Conservation (phyloP, 2,888 invertebrate species). For the Achlya flavicornis region DNA sequence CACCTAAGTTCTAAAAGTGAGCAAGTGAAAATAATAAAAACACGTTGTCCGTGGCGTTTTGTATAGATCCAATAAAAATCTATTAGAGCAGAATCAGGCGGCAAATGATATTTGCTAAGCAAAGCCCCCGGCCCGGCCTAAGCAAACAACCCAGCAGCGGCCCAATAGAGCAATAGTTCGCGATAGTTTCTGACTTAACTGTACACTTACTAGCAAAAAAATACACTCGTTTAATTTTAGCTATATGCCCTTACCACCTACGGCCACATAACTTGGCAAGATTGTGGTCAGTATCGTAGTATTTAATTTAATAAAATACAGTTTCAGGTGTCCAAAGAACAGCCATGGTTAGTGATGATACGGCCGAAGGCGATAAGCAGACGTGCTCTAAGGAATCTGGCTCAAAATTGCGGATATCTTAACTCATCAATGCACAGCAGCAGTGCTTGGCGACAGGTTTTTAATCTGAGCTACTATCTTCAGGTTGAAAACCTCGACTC, state of each 20-base stretch:
- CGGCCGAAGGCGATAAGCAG: no score
- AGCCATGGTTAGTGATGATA: no score
- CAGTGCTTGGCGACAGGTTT: no score
- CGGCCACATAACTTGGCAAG: no score
- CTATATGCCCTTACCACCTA: slow-evolving; percentile 19
- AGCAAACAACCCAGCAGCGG: slow-evolving; percentile 46
- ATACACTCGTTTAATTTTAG: slow-evolving; percentile 17
- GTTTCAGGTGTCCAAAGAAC: no score
- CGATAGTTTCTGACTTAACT: slow-evolving; percentile 40
- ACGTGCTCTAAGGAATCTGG: no score
- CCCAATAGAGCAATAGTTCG: slow-evolving; percentile 56
- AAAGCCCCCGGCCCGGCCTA: slow-evolving; percentile 45
- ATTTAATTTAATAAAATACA: no score
- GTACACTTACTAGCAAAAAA: slow-evolving; percentile 31
- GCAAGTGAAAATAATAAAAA: slow-evolving; percentile 4
- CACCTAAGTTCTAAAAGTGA: neutral
- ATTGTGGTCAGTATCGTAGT: no score
- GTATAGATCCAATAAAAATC: slow-evolving; percentile 54
- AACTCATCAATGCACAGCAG: no score
- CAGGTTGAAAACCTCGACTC: no score
- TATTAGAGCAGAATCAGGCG: slow-evolving; percentile 52
- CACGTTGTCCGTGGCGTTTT: slow-evolving; percentile 26
- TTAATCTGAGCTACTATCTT: no score
- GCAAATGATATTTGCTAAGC: slow-evolving; percentile 64
- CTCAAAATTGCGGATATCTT: no score